Evolutionary conservation across 2,888 invertebrate genomes (phyloP).

Genomic region (Cryptophagus acutangulus): DNA sequence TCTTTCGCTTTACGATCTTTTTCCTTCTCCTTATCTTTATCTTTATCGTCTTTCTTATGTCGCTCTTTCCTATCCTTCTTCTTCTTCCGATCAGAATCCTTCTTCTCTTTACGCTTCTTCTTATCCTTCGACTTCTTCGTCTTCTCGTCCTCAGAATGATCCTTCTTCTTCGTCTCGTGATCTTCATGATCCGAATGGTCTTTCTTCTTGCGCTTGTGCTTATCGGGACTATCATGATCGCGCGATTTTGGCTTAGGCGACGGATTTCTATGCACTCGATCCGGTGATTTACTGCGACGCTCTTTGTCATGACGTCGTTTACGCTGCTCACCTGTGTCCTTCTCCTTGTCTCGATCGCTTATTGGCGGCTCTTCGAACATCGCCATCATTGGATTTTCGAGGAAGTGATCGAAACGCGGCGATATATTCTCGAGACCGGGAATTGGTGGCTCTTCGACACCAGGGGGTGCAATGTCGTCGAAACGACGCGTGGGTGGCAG

Average conservation of each 20-base stretch:
- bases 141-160: conserved; percentile 43
- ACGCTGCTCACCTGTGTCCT: conserved; percentile 19
- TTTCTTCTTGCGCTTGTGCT: conserved; percentile 39
- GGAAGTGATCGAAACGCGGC: conserved; percentile 25
- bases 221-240: conserved; percentile 40
- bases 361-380: conserved; percentile 7
- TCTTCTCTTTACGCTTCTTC: conserved; percentile 54
- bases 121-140: conserved; percentile 49
- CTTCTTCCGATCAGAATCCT: conserved; percentile 47
- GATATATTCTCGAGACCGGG: conserved; percentile 58
- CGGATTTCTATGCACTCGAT: conserved; percentile 31
- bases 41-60: conserved; percentile 41
- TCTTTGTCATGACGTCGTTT: conserved; percentile 24
- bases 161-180: conserved; percentile 34
- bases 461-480: conserved; percentile 58
- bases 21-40: conserved; percentile 31
- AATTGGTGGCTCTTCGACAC: conserved; percentile 59
- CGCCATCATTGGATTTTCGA: conserved; percentile 8
- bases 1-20: conserved; percentile 33
- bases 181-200: conserved; percentile 34
- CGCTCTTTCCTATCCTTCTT: conserved; percentile 49
- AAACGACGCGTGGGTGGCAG: conserved; percentile 37
- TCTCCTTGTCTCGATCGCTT: conserved; percentile 18
- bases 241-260: conserved; percentile 46
- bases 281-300: conserved; percentile 29